Evolutionary conservation across 2,888 invertebrate species (phyloP).

Genomic region (Microplitis deprimator): DNA sequence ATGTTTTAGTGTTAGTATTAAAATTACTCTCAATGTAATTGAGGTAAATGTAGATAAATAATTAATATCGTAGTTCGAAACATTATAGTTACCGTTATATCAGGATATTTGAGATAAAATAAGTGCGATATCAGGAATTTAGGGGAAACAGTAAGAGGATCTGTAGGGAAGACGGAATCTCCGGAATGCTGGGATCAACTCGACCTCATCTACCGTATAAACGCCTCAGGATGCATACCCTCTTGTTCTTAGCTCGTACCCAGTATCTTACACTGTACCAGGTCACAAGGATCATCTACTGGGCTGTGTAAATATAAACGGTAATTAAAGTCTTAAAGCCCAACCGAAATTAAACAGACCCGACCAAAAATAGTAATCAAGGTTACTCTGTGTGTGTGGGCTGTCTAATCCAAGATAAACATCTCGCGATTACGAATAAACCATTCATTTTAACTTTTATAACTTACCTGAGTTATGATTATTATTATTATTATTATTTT

Average conservation of each 20-base stretch:
- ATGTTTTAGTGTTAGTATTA: no score
- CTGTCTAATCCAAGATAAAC: neutral
- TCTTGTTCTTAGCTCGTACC: neutral
- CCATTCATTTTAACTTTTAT: neutral
- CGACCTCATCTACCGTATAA: neutral
- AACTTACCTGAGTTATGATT: neutral
- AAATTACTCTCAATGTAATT: neutral
- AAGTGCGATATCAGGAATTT: neutral
- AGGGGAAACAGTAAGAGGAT: neutral
- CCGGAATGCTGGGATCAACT: conserved; percentile 2
- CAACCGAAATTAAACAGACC: neutral
- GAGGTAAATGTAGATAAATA: neutral
- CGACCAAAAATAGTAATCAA: neutral
- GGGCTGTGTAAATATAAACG: neutral
- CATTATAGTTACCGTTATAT: neutral
- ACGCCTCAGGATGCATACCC: conserved; percentile 23
- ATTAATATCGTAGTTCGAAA: neutral
- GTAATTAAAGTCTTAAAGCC: neutral
- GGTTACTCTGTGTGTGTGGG: neutral
- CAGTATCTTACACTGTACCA: neutral
- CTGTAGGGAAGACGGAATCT: neutral
- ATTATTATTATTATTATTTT: no score
- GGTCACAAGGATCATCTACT: neutral
- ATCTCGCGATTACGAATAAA: neutral
- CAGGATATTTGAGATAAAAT: neutral